A percentile compares a stretch with the other conserved stretches of the same genome.
These are phyloP conservation scores for Drosophila jambulina DNA, from an alignment of 1,140 invertebrate genomes.

Conservation along the genomic window DNA sequence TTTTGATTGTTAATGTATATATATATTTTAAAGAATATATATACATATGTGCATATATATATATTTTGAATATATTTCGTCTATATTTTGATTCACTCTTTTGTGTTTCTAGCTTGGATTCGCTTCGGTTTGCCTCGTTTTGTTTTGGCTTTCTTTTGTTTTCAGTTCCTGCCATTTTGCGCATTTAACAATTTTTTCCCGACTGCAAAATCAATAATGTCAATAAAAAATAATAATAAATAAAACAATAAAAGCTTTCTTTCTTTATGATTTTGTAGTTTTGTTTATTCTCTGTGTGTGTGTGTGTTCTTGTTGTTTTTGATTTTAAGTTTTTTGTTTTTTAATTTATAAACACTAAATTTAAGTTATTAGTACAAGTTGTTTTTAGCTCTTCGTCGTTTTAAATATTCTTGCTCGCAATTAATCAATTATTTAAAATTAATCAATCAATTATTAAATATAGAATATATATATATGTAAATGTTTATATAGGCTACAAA, in stretches of 20 bases:
- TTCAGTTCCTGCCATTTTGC: constrained; percentile 10
- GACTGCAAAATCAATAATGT: constrained; percentile 31
- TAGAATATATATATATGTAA: constrained; percentile 44
- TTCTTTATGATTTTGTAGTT: constrained; percentile 53
- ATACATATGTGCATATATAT: background rate
- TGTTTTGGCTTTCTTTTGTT: constrained; percentile 9
- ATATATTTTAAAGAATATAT: constrained; percentile 7
- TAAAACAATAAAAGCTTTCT: constrained; percentile 24
- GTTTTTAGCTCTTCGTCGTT: constrained; percentile 41
- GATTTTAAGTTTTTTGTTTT: constrained; percentile 33
- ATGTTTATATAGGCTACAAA: constrained; percentile 62
- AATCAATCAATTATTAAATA: constrained; percentile 57
- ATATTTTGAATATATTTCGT: constrained; percentile 39
- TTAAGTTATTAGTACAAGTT: constrained; percentile 75
- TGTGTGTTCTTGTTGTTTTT: constrained; percentile 46
- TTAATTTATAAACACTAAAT: constrained; percentile 61
- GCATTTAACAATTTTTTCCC: constrained; percentile 11
- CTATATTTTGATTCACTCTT: constrained; percentile 36
- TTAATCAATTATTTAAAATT: constrained; percentile 63
- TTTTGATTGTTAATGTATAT: constrained; percentile 21
- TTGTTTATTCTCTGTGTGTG: constrained; percentile 61
- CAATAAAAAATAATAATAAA: constrained; percentile 8
- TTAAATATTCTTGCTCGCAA: constrained; percentile 51
- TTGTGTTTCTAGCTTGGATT: constrained; percentile 10
- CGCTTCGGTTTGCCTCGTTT: background rate